Conservation (phyloP, 2,888 invertebrate species). For the Orgyia antiqua region DNA sequence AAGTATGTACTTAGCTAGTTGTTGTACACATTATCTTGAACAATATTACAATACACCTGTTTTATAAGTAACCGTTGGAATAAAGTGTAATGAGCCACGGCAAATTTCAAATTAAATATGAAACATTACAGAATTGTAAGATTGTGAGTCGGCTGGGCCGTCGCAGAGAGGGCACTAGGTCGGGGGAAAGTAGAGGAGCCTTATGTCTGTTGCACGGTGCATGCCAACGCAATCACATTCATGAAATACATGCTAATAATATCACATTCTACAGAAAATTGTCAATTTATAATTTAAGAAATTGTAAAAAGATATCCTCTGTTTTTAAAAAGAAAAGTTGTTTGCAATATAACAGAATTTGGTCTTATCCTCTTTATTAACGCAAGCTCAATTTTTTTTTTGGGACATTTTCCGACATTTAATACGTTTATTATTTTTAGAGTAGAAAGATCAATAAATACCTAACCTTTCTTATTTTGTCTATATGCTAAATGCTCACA, state of each 20-base stretch:
- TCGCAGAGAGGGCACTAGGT: conserved; percentile 72
- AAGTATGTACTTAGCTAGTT: too few species aligned
- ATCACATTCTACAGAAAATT: conserved; percentile 13
- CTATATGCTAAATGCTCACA: too few species aligned
- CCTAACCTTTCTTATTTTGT: too few species aligned
- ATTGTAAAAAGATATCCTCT: too few species aligned
- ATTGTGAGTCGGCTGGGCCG: conserved; percentile 56
- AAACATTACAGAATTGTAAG: conserved; percentile 66
- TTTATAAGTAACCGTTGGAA: conserved; percentile 53
- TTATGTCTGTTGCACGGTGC: conserved; percentile 50
- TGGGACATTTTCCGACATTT: too few species aligned
- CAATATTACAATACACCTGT: conserved; percentile 21
- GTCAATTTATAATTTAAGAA: conserved; percentile 11
- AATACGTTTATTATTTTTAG: too few species aligned
- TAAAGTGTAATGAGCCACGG: conserved; percentile 54
- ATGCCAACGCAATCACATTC: conserved; percentile 55
- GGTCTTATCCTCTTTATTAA: too few species aligned
- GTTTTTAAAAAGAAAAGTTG: too few species aligned
- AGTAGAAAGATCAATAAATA: too few species aligned
- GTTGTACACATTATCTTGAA: too few species aligned
- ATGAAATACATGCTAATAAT: conserved; percentile 23
- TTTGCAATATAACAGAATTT: too few species aligned
- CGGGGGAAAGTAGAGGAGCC: conserved; percentile 71
- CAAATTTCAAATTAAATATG: conserved; percentile 65
- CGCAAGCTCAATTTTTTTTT: too few species aligned